Evolutionary conservation across 2,888 invertebrate species (phyloP), one percentile per base, ranked within the genome.

Genomic region (Arge pagana): DNA sequence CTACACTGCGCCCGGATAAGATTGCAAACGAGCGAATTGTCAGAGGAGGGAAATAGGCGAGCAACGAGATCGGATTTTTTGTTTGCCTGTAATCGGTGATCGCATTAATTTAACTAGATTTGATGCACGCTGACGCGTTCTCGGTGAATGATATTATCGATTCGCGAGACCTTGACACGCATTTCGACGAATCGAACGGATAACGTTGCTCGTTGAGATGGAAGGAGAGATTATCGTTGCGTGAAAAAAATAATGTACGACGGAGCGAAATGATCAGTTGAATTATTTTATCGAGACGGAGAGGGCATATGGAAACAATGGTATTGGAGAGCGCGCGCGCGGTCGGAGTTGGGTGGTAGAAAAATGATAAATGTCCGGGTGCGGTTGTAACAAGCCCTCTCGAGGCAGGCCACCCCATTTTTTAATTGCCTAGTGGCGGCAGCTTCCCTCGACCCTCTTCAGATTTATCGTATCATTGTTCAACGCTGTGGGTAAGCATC

Each of bases 391-490:
- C 49, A 36, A 50, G 70, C 64, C 62, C 67, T 67, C 67, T 62
- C 68, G 68, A 59, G 54, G 58, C 57, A 48, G 55, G 61, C 57
- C n/a, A n/a, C n/a, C 58, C 53, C 55, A 61, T 54, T 60, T 62
- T 62, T 62, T 62, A 62, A 62, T 62, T 61, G 62, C 62, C 58
- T 61, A 57, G 58, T 55, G 50, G 54, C 52, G 43, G 43, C 54
- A 35, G 42, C 53, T 50, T 33, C 48, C 42, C 41, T 26, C 18
- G 49, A 43, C 30, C 24, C 45, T 33, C 39, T 42, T 42, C 8
- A 71, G 71, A 72, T 72, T 73, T 72, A 73, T 73, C 69, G 72
- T 65, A 66, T 65, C 68, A 67, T 70, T 73, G 71, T 71, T 72
- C 70, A 63, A 66, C 64, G 61, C 62, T 58, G 65, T 60, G 61